Evolutionary conservation across 2,888 invertebrate species (phyloP).

Genomic region (Neoascia interrupta): DNA sequence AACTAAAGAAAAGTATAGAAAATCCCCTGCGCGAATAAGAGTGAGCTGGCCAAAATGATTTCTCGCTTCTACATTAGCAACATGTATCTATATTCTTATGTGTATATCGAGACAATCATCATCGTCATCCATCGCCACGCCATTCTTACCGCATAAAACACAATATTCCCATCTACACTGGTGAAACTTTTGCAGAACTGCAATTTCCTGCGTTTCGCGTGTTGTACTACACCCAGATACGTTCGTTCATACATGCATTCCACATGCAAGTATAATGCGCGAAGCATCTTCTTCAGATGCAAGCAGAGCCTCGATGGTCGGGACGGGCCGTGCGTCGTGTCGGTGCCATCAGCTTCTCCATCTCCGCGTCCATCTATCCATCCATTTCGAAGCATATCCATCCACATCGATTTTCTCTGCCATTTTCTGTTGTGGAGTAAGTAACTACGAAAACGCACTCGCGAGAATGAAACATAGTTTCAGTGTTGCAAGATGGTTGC

Average conservation of each 20-base stretch:
- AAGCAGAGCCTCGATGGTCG: constrained; percentile 1
- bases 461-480: constrained; percentile 43
- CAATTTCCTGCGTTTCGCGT: constrained; percentile 69
- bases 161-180: constrained; percentile 66
- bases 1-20: constrained; percentile 15
- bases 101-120: constrained; percentile 30
- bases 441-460: constrained; percentile 58
- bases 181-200: constrained; percentile 69
- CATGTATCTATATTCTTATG: constrained; percentile 43
- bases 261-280: constrained; percentile 59
- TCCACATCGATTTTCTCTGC: constrained; percentile 47
- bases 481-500: constrained; percentile 66
- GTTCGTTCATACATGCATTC: constrained; percentile 69
- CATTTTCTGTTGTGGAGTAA: constrained; percentile 11
- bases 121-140: constrained; percentile 45
- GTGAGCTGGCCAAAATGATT: constrained; percentile 69
- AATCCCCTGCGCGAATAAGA: constrained; percentile 30
- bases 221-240: constrained; percentile 69
- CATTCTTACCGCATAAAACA: constrained; percentile 56
- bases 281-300: constrained; percentile 36
- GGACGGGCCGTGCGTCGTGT: constrained; percentile 32
- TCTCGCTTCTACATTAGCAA: constrained; percentile 65
- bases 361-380: constrained; percentile 45
- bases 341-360: constrained; percentile 40
- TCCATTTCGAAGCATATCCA: constrained; percentile 62